These are phyloP conservation scores for Synanthedon myopaeformis DNA, from an alignment of 2,888 invertebrate genomes.

Conservation along the genomic window DNA sequence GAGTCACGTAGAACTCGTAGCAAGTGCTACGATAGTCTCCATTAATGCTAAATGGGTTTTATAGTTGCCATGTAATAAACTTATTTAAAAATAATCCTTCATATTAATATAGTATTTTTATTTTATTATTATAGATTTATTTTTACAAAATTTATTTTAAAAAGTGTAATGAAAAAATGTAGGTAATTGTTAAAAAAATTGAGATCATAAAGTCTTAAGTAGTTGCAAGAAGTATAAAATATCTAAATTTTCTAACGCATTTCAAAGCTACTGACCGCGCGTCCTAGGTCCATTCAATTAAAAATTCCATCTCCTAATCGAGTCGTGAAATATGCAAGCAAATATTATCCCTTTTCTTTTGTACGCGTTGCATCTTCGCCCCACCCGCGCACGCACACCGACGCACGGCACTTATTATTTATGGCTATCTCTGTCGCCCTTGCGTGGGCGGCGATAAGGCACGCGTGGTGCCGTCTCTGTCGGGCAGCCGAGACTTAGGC, in stretches of 20 bases:
- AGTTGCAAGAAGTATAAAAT: constrained; percentile 6
- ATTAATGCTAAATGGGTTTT: too few relatives aligned
- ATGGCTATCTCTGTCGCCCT: constrained; percentile 44
- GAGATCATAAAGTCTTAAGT: not conserved
- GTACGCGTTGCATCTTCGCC: constrained; percentile 67
- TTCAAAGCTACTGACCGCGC: constrained; percentile 44
- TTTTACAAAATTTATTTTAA: too few relatives aligned
- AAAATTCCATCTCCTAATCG: constrained; percentile 71
- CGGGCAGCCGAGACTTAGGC: constrained; percentile 56
- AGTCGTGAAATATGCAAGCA: constrained; percentile 71
- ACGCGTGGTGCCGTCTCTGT: constrained; percentile 46
- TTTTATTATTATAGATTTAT: too few relatives aligned
- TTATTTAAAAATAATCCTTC: too few relatives aligned
- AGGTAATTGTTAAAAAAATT: not conserved
- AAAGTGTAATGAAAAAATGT: too few relatives aligned
- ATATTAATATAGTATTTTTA: too few relatives aligned
- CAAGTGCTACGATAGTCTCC: constrained; percentile 15
- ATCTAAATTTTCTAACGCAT: constrained; percentile 4
- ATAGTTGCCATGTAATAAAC: too few relatives aligned
- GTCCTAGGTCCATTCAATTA: constrained; percentile 60
- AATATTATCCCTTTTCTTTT: constrained; percentile 71
- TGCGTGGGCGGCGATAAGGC: constrained; percentile 22
- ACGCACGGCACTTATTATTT: constrained; percentile 60
- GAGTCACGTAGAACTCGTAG: constrained; percentile 31
- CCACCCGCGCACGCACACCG: constrained; percentile 70